Percentiles rank a stretch among this genome's conserved stretches.
Evolutionary conservation across 2,888 invertebrate species (phyloP).

Genomic region (Odontomyia ornata): DNA sequence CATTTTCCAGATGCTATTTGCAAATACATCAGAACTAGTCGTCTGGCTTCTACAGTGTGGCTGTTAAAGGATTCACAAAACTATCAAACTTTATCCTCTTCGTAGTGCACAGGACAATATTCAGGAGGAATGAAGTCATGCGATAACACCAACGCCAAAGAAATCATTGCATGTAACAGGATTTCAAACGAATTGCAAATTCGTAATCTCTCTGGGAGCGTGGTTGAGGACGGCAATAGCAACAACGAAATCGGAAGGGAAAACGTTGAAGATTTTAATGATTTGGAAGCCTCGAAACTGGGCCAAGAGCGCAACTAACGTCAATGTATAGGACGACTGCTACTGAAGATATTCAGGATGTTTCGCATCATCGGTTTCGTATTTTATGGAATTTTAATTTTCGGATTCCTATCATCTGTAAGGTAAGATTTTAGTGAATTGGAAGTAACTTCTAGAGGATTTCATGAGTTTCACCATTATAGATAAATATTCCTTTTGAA

Average conservation of each 20-base stretch:
- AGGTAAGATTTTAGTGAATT: constrained; percentile 31
- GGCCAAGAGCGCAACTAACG: constrained; percentile 8
- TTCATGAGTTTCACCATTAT: neutral
- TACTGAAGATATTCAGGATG: constrained; percentile 41
- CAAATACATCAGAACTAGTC: neutral
- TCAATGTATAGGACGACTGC: constrained; percentile 31
- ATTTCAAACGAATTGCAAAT: constrained; percentile 37
- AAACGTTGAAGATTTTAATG: constrained; percentile 22
- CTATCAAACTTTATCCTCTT: constrained; percentile 13
- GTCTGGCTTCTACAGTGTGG: neutral
- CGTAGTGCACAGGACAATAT: neutral
- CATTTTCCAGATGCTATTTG: constrained; percentile 7
- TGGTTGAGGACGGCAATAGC: neutral
- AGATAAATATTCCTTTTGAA: too few relatives aligned
- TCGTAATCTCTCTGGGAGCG: neutral
- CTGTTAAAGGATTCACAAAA: constrained; percentile 12
- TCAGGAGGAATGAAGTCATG: constrained; percentile 35
- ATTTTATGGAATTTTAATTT: constrained; percentile 39
- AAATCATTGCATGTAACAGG: neutral
- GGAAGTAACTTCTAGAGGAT: neutral
- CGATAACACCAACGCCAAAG: constrained; percentile 9
- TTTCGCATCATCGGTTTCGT: constrained; percentile 45
- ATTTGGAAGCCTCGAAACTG: constrained; percentile 14
- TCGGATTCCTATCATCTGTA: constrained; percentile 45
- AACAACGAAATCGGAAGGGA: neutral